These are phyloP conservation scores for Miniopterus natalensis DNA, from an alignment of 2,113 vertebrate species.

Conservation along the genomic window DNA sequence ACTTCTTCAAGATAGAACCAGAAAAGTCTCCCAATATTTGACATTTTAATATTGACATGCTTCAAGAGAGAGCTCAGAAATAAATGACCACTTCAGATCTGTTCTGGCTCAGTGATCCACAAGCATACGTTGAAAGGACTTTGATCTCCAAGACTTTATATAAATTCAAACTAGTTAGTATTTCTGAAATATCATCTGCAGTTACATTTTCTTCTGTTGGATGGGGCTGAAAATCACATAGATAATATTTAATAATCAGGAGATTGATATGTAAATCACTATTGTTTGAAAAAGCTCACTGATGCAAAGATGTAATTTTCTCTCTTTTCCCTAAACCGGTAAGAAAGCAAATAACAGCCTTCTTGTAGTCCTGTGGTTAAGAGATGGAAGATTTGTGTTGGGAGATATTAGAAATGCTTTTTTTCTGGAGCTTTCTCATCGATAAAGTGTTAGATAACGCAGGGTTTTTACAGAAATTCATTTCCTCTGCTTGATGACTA, in stretches of 20 bases:
- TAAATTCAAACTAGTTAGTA: slow-evolving; percentile 72
- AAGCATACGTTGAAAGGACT: slow-evolving; percentile 61
- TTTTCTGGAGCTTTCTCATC: slow-evolving; percentile 62
- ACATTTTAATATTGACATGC: slow-evolving; percentile 70
- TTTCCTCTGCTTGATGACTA: slow-evolving; percentile 79
- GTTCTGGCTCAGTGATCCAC: slow-evolving; percentile 72
- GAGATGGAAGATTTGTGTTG: slow-evolving; percentile 74
- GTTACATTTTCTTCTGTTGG: slow-evolving; percentile 71
- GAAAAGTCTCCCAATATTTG: slow-evolving; percentile 48
- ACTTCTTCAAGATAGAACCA: slow-evolving; percentile 48
- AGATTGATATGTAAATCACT: slow-evolving; percentile 76
- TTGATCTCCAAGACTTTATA: slow-evolving; percentile 63
- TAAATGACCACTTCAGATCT: slow-evolving; percentile 74
- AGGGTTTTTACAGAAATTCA: slow-evolving; percentile 63
- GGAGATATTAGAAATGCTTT: slow-evolving; percentile 64
- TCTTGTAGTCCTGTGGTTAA: slow-evolving; percentile 73
- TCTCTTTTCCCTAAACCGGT: slow-evolving; percentile 68
- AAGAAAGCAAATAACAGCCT: slow-evolving; percentile 76
- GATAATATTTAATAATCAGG: slow-evolving; percentile 80
- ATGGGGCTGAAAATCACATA: slow-evolving; percentile 67
- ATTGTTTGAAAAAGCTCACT: slow-evolving; percentile 80
- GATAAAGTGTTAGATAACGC: slow-evolving; percentile 75
- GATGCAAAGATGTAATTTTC: slow-evolving; percentile 79
- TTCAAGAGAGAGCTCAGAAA: slow-evolving; percentile 61
- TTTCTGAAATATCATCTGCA: slow-evolving; percentile 59